Evolutionary conservation across 2,888 invertebrate species (phyloP).

Genomic region (Cryptosula pallasiana): DNA sequence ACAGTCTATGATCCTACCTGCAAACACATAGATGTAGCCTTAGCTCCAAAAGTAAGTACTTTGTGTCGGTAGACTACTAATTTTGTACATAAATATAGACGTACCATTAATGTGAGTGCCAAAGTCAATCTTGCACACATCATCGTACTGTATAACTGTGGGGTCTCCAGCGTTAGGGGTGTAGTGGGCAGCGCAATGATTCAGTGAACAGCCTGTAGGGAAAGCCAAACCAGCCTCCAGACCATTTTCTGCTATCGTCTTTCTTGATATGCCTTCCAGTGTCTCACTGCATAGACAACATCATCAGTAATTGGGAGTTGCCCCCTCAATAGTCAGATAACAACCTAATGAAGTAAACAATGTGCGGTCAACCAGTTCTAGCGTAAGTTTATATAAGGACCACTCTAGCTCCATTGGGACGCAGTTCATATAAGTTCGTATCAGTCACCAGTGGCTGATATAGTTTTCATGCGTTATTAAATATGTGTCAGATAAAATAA

Average conservation of each 20-base stretch:
- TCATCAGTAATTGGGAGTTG: too few species aligned
- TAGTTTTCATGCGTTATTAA: too few species aligned
- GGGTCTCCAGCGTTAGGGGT: conserved; percentile 97
- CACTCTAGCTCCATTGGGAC: too few species aligned
- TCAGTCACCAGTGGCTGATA: too few species aligned
- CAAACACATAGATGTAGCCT: conserved; percentile 29
- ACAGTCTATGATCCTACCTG: conserved; percentile 88
- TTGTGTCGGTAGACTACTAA: neutral
- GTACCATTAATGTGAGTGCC: conserved; percentile 92
- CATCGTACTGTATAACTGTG: conserved; percentile 88
- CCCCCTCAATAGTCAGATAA: too few species aligned
- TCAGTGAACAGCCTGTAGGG: conserved; percentile 96
- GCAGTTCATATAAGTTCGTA: too few species aligned
- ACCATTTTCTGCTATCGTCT: conserved; percentile 88
- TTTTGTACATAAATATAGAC: conserved; percentile 1
- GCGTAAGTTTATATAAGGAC: too few species aligned
- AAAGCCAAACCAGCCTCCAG: conserved; percentile 80
- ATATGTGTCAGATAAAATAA: too few species aligned
- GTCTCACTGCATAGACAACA: conserved; percentile 76
- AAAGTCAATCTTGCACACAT: conserved; percentile 98
- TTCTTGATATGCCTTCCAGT: conserved; percentile 83
- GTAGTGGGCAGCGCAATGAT: conserved; percentile 98
- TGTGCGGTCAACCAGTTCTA: too few species aligned
- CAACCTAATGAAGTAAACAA: too few species aligned
- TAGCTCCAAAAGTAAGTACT: neutral